Base-by-base conservation (phyloP, 2,888 invertebrate species). In the Lepidocyrtinus sp. region DNA sequence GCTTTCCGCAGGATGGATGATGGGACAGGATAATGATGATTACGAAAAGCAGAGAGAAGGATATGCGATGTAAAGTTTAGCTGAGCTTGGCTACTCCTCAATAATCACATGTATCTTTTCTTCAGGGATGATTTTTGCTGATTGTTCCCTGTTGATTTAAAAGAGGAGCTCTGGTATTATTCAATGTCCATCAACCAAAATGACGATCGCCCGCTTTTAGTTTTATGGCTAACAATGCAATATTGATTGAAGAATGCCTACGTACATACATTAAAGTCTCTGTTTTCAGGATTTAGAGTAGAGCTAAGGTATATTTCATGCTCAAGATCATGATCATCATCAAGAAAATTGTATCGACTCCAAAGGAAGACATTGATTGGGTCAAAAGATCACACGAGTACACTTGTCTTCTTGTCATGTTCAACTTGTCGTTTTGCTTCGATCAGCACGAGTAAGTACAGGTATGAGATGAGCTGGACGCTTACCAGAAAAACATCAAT, bases 371-470 rank as follows among this genome's bases (percentile, higher is more conserved):
- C 77, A 77, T 65, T 77, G 77, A 77, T 77, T 77, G 71, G 77
- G 77, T 77, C 77, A 77, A 77, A 75, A 71, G 77, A 77, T 77
- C 77, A 77, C 71, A 63, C 24, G 26, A 70, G 76, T 70, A 70
- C 76, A 76, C 76, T 77, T 77, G 77, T 72, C 63, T 59, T 70
- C 64, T 59, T 77, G 77, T 71, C 77, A 71, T 77, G 77, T 77
- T 61, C 25, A 45, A 46, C 65, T 65, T 63, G 72, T 72, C 72
- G 72, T 45, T 12, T 72, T 62, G 62, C 62, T 72, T 22, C 5
- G 36, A 27, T 71, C 62, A 71, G 71, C 62, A 63, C 2, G 15
- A 50, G n/a, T 50, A 50, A 50, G 7, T 55, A 12, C 45, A 45
- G 45, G 45, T 9, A 45, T 12, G 45, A 45, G 12, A 12, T 45